Evolutionary conservation across 2,888 invertebrate species (phyloP).

Genomic region (Blastobasis adustella): DNA sequence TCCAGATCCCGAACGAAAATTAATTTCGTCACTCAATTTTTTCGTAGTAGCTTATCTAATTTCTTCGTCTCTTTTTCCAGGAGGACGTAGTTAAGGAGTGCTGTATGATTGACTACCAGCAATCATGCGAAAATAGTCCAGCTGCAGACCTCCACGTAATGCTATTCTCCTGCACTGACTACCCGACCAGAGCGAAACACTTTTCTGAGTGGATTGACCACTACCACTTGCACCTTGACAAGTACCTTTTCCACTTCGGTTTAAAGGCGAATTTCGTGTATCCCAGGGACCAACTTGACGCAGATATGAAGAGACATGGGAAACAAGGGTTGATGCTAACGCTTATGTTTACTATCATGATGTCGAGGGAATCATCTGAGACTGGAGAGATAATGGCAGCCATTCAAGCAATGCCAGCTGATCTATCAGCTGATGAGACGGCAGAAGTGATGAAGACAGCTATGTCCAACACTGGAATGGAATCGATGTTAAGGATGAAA

Average conservation of each 20-base stretch:
- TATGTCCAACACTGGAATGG: background rate
- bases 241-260: slow-evolving; percentile 18
- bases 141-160: slow-evolving; percentile 29
- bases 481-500: slow-evolving; percentile 11
- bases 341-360: slow-evolving; percentile 15
- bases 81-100: slow-evolving; percentile 19
- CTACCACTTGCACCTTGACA: slow-evolving; percentile 24
- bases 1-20: too few species aligned
- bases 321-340: slow-evolving; percentile 18
- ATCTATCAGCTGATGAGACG: background rate
- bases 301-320: slow-evolving; percentile 25
- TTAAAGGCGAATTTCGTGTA: slow-evolving; percentile 22
- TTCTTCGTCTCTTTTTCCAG: slow-evolving; percentile 20
- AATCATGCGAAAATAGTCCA: slow-evolving; percentile 25
- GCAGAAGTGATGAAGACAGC: background rate
- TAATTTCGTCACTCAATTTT: too few species aligned
- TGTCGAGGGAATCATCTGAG: slow-evolving; percentile 20
- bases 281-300: slow-evolving; percentile 24
- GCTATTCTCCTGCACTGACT: slow-evolving; percentile 33
- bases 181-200: slow-evolving; percentile 22
- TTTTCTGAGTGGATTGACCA: slow-evolving; percentile 29
- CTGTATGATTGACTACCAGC: slow-evolving; percentile 37
- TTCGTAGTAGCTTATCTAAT: background rate
- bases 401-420: background rate
- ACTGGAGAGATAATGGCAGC: slow-evolving; percentile 9